Evolutionary conservation across 1,140 invertebrate genomes (phyloP), one percentile per base, ranked within the genome.

Genomic region (Bathynomus jamesi): DNA sequence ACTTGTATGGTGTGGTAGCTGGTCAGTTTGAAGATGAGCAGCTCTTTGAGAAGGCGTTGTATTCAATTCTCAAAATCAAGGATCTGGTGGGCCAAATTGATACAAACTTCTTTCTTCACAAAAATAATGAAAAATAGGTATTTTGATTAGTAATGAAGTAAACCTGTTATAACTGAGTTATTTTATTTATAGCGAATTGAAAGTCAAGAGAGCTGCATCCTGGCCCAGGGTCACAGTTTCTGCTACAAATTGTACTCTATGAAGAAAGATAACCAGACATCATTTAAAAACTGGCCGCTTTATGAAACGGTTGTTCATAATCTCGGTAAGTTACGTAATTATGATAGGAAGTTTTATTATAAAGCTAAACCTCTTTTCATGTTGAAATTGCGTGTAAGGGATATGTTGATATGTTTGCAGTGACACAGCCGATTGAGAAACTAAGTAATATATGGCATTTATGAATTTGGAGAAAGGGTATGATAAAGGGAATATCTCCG

Each of bases 181-280:
- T 24, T 8, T 62, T 62, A 13, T 17, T 3, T 74, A 46, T 70
- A 84, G 82, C 80, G 81, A 78, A 80, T 91, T 40, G 91, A 93
- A 81, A 82, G 84, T 2, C 89, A 92, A 78, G 90, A 92, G 78
- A 91, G 91, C 0, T 86, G 87, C 46, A 79, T 93, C 27, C 80
- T 89, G 25, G 87, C 87, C 2, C 81, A 91, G 31, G 87, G 88
- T 11, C 86, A 87, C 79, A 83, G 88, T 75, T 85, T 91, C 72
- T 89, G 91, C 71, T 83, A 87, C 65, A 87, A 85, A 80, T 82
- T 90, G 21, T 82, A 82, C 25, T 78, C 84, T 68, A 79, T 82
- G 67, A 86, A 83, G 78, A 78, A 70, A 24, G 32, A 62, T 24
- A 72, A 71, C 17, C 62, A 72, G 8, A 29, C 61, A 21, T 53